Conservation (phyloP, 2,797 vertebrate genomes). For the Chromobotia macracanthus region DNA sequence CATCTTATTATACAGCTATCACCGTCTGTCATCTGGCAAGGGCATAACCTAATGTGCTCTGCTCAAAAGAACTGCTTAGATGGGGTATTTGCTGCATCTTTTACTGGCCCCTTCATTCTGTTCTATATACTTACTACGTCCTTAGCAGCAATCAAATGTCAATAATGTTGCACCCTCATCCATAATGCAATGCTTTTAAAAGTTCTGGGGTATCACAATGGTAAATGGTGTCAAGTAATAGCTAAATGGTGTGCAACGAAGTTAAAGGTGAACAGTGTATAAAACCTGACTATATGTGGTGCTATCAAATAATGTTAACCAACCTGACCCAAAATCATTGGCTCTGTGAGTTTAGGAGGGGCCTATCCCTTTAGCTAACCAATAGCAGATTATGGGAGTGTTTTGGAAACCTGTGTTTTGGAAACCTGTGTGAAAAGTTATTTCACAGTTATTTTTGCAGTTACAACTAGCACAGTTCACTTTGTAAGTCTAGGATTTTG, state of each 20-base stretch:
- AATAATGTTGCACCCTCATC: constrained; percentile 12
- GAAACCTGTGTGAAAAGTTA: too few relatives aligned
- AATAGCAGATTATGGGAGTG: not conserved
- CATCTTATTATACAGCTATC: constrained; percentile 29
- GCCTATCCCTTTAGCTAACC: not conserved
- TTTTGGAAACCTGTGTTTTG: too few relatives aligned
- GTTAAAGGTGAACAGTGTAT: not conserved
- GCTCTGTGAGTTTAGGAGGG: not conserved
- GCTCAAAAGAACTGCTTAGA: constrained; percentile 16
- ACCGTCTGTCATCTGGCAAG: constrained; percentile 30
- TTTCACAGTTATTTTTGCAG: not conserved
- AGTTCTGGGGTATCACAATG: not conserved
- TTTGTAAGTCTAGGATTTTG: not conserved
- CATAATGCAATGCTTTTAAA: constrained; percentile 22
- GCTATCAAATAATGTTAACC: not conserved
- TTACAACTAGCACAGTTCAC: not conserved
- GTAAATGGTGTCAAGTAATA: constrained; percentile 11
- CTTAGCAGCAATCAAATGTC: constrained; percentile 6
- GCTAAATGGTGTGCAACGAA: constrained; percentile 4
- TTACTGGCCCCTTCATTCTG: constrained; percentile 12
- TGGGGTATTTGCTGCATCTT: constrained; percentile 8
- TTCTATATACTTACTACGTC: not conserved
- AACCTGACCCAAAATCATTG: not conserved
- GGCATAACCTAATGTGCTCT: constrained; percentile 28
- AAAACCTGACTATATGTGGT: not conserved